These are phyloP conservation scores for Orthosia gracilis DNA, from an alignment of 2,888 invertebrate genomes.

Conservation along the genomic window DNA sequence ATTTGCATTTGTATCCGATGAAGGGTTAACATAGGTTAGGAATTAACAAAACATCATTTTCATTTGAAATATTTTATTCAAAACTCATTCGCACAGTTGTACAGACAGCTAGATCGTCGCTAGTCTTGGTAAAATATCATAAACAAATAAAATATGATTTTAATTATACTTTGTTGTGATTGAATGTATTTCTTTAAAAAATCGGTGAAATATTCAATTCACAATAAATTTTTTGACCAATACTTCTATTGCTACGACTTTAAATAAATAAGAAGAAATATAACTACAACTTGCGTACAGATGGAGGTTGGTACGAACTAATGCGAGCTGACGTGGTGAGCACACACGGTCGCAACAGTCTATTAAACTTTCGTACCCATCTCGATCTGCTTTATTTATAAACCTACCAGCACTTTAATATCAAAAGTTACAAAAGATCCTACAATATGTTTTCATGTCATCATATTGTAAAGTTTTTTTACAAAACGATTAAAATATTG, in stretches of 20 bases:
- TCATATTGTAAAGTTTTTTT: slow-evolving; percentile 86
- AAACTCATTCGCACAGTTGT: slow-evolving; percentile 87
- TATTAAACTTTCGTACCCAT: slow-evolving; percentile 85
- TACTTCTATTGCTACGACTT: slow-evolving; percentile 86
- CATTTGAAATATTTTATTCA: slow-evolving; percentile 89
- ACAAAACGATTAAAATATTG: slow-evolving; percentile 85
- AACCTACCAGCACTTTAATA: slow-evolving; percentile 90
- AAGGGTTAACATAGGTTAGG: not conserved
- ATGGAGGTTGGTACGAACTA: slow-evolving; percentile 88
- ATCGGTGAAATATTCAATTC: slow-evolving; percentile 75
- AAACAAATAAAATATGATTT: slow-evolving; percentile 79
- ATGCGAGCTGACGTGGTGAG: slow-evolving; percentile 81
- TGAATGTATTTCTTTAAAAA: slow-evolving; percentile 72
- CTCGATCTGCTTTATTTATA: slow-evolving; percentile 83
- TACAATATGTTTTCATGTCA: slow-evolving; percentile 84
- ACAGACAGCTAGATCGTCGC: slow-evolving; percentile 84
- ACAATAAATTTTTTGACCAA: slow-evolving; percentile 79
- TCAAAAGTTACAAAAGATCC: slow-evolving; percentile 90
- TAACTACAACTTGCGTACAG: slow-evolving; percentile 89
- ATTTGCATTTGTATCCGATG: not conserved
- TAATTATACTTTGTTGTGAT: slow-evolving; percentile 73
- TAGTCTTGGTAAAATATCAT: slow-evolving; percentile 82
- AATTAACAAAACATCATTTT: slow-evolving; percentile 60
- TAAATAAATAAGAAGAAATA: slow-evolving; percentile 90
- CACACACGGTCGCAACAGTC: slow-evolving; percentile 82